Base-by-base conservation (phyloP, 1,140 invertebrate genomes). In the Leptopilina clavipes region DNA sequence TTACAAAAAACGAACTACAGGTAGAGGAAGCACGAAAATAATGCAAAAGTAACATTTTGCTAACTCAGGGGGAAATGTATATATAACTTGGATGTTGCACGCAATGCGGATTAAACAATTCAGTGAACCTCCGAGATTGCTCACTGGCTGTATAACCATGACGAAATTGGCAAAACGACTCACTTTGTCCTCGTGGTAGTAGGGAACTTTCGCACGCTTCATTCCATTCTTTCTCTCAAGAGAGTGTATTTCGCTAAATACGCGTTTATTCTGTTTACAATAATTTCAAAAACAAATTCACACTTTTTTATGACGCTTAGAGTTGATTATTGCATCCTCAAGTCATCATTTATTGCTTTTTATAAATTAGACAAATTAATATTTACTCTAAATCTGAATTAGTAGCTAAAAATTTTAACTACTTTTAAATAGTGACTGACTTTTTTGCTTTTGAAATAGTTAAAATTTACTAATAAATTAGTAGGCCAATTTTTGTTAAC, bases 31-130 rank as follows among this genome's bases (percentile, higher is more conserved):
- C 14, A 31, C 14, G 22, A 3, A 31, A 65, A 65, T 12, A 65
- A 65, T 65, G 59, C 25, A 65, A 65, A 65, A 65, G 59, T 65
- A 65, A 65, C 25, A 65, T 65, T 65, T 65, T 65, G 59, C 22
- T 37, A 65, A 65, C 59, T 65, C 59, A 52, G 59, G 22, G 59
- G 59, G 59, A 65, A 65, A 65, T 65, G 25, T 65, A 65, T 65
- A 65, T 65, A 65, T 31, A 31, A 65, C 59, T 65, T 65, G 59
- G 59, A n/a, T n/a, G 25, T 25, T 65, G 59, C 59, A 37, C 59
- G 59, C 59, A 65, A 65, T 65, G 59, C 59, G 59, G 59, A 65
- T 65, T 65, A 65, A 65, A 65, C 59, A 31, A 65, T 65, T 65
- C 56, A 65, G 25, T 65, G 59, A 65, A 65, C 59, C 59, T 65